These are phyloP conservation scores for Periparus ater DNA, from an alignment of 2,797 vertebrate species.

Conservation along the genomic window DNA sequence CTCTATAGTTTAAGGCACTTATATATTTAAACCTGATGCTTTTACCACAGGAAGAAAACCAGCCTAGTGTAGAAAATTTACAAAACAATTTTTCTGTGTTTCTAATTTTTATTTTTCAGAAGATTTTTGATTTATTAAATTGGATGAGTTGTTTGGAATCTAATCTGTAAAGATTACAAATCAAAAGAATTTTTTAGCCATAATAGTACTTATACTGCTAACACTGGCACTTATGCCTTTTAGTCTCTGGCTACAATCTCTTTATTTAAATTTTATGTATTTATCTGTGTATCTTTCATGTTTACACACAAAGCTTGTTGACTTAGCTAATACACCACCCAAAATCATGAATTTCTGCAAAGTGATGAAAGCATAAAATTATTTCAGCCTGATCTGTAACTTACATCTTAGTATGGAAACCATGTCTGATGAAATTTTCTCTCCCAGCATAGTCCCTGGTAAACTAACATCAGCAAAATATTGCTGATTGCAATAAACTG, in stretches of 20 bases:
- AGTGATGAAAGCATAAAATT: neutral
- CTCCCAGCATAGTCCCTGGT: accelerated
- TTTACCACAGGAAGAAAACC: neutral
- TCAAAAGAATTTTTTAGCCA: neutral
- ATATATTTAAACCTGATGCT: neutral
- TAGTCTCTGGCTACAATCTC: neutral
- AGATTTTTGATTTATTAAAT: neutral
- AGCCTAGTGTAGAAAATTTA: neutral
- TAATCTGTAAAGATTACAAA: neutral
- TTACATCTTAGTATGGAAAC: neutral
- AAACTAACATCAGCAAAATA: neutral
- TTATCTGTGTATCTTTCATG: neutral
- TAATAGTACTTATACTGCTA: neutral
- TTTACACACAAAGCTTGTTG: neutral
- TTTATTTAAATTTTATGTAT: neutral
- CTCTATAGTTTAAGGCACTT: neutral
- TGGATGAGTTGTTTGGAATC: neutral
- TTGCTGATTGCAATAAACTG: neutral
- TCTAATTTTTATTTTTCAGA: neutral
- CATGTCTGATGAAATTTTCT: neutral
- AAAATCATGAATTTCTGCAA: neutral
- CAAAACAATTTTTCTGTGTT: neutral
- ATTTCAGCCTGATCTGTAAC: neutral
- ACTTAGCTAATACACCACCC: neutral
- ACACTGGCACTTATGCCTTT: neutral